Evolutionary conservation across 1,140 invertebrate species (phyloP).

Genomic region (Teleopsis dalmanni): DNA sequence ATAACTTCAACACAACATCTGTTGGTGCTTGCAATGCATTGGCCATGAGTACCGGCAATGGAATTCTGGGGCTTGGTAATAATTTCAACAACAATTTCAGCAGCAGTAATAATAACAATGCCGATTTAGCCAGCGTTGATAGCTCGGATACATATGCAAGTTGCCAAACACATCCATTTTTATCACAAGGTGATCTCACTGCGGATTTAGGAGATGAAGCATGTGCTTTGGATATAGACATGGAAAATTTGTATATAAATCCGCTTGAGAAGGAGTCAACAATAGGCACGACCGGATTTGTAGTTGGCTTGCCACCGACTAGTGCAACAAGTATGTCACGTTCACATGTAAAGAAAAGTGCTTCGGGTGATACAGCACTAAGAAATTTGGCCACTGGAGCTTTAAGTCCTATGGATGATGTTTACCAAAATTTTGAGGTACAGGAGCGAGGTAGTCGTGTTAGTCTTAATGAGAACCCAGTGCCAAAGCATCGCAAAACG

Average conservation of each 20-base stretch:
- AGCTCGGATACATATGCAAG: slow-evolving; percentile 91
- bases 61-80: slow-evolving; percentile 23
- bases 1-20: slow-evolving; percentile 46
- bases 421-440: slow-evolving; percentile 48
- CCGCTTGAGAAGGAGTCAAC: slow-evolving; percentile 61
- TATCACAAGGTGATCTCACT: slow-evolving; percentile 73
- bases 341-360: slow-evolving; percentile 62
- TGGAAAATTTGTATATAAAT: slow-evolving; percentile 86
- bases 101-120: slow-evolving; percentile 47
- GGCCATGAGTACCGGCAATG: slow-evolving; percentile 16
- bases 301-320: slow-evolving; percentile 32
- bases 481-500: slow-evolving; percentile 78
- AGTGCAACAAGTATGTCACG: slow-evolving; percentile 19
- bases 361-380: slow-evolving; percentile 65
- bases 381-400: slow-evolving; percentile 45
- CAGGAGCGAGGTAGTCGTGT: slow-evolving; percentile 53
- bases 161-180: slow-evolving; percentile 90
- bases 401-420: slow-evolving; percentile 47
- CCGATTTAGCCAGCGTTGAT: slow-evolving; percentile 66
- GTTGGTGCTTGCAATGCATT: slow-evolving; percentile 15
- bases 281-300: slow-evolving; percentile 28
- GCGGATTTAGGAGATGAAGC: slow-evolving; percentile 54
- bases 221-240: slow-evolving; percentile 46
- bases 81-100: slow-evolving; percentile 25
- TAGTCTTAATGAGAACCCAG: slow-evolving; percentile 57